Evolutionary conservation across 2,113 vertebrate genomes (phyloP), one percentile per base, ranked within the genome.

Genomic region (Chlamydotis undulata): DNA sequence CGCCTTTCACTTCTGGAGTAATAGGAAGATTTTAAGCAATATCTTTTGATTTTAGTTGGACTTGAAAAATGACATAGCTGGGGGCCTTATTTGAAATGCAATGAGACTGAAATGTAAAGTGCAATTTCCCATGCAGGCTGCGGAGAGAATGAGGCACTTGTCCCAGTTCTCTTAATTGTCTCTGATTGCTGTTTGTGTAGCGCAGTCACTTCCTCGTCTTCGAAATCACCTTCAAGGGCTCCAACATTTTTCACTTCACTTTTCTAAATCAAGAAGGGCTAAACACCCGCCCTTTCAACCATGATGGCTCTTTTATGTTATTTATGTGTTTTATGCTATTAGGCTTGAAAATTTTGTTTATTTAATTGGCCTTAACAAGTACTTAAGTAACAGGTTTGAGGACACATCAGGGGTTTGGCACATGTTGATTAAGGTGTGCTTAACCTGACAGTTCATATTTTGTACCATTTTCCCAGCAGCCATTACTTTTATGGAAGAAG

Each of bases 161-260:
- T 97, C 93, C 97, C 92, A 96, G 97, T 97, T 97, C 97, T 96
- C 98, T 97, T 98, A 98, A 98, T 98, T 98, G 96, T 98, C 97
- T 97, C 96, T 98, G 98, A 98, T 98, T 98, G 97, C 97, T 97
- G 97, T 96, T 98, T 98, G 97, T 96, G 97, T 88, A 97, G 94
- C 91, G 94, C 94, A 89, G 95, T 97, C 95, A 96, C 97, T 97
- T 97, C 93, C 87, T 92, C 53, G 1, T 96, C 97, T 97, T 97
- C 71, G 4, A 98, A 98, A 98, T 98, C 98, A 98, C 91, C 95
- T 98, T 97, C 78, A 47, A 97, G 96, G 93, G 97, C 91, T 96
- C 95, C 92, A 78, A 74, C 96, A 91, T 96, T 96, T 96, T 96
- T 95, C 93, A 93, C 94, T 96, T 93, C 85, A 90, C 91, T 93